A percentile compares a stretch with the other conserved stretches of the same genome.
These are phyloP conservation scores for Rutpela maculata DNA, from an alignment of 2,888 invertebrate genomes.

Conservation along the genomic window DNA sequence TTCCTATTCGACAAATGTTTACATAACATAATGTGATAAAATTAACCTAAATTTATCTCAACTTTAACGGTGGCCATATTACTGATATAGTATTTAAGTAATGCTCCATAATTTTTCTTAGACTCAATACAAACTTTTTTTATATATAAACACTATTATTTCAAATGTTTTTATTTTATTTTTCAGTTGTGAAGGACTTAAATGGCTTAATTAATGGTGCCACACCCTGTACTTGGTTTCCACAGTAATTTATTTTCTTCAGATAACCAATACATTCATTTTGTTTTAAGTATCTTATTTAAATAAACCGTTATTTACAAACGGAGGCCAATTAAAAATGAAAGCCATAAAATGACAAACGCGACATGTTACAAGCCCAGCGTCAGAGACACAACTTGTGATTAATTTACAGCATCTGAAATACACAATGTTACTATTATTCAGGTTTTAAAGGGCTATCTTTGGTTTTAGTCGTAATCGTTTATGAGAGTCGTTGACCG, in stretches of 20 bases:
- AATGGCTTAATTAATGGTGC: no score
- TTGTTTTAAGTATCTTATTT: constrained; percentile 23
- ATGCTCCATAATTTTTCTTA: no score
- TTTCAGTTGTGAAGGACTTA: no score
- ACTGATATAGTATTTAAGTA: no score
- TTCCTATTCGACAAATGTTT: no score
- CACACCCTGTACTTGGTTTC: no score
- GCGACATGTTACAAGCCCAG: not conserved
- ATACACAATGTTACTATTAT: constrained; percentile 17
- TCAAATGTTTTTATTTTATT: no score
- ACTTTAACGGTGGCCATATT: no score
- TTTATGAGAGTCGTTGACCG: constrained; percentile 30
- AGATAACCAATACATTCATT: constrained; percentile 1
- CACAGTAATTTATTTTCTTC: constrained; percentile 5
- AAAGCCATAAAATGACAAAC: constrained; percentile 21
- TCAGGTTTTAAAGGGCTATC: constrained; percentile 15
- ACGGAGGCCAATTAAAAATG: constrained; percentile 29
- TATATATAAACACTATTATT: no score
- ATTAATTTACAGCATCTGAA: constrained; percentile 20
- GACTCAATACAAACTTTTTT: no score
- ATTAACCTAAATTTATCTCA: no score
- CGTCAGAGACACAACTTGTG: constrained; percentile 13
- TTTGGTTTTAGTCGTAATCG: constrained; percentile 10
- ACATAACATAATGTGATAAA: no score
- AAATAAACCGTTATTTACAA: constrained; percentile 28